phyloP scores from a whole-genome alignment of 2,113 vertebrate genomes.

The Tetrax tetrax region DNA sequence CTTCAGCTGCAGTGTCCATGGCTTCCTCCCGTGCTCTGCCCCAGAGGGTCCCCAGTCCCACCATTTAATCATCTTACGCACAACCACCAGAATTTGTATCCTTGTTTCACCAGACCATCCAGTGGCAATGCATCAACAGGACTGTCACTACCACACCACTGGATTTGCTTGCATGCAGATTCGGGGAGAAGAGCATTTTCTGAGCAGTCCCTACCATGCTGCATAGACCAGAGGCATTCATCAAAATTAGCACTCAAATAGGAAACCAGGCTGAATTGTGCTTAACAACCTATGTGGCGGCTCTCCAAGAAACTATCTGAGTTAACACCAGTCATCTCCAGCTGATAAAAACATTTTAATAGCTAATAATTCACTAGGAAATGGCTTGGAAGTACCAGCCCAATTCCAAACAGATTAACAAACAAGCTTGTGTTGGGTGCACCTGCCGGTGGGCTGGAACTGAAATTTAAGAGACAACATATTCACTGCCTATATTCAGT shows the following conservation, averaged over 20 bases:
- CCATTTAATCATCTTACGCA: not conserved
- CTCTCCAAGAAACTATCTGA: not conserved
- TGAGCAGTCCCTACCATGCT: not conserved
- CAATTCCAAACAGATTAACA: slow-evolving; percentile 1
- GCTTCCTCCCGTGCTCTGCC: not conserved
- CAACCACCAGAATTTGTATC: not conserved
- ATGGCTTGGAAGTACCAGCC: not conserved
- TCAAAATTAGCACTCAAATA: not conserved
- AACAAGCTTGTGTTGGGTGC: not conserved
- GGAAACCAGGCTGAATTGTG: not conserved
- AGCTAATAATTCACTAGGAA: not conserved
- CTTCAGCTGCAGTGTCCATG: not conserved
- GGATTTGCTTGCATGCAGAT: not conserved
- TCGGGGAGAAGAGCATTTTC: not conserved
- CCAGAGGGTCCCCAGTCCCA: not conserved
- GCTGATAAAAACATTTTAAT: not conserved
- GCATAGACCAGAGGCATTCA: not conserved
- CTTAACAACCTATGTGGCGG: not conserved
- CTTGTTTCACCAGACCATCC: not conserved
- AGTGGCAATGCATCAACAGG: not conserved
- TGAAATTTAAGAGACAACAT: not conserved
- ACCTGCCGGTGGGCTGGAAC: not conserved
- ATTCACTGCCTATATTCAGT: not conserved
- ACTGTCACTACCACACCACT: accelerated
- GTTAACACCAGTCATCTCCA: not conserved